Percentiles rank a stretch among this genome's conserved stretches.
These are phyloP conservation scores for Cosmia pyralina DNA, from an alignment of 2,888 invertebrate species.

Conservation along the genomic window DNA sequence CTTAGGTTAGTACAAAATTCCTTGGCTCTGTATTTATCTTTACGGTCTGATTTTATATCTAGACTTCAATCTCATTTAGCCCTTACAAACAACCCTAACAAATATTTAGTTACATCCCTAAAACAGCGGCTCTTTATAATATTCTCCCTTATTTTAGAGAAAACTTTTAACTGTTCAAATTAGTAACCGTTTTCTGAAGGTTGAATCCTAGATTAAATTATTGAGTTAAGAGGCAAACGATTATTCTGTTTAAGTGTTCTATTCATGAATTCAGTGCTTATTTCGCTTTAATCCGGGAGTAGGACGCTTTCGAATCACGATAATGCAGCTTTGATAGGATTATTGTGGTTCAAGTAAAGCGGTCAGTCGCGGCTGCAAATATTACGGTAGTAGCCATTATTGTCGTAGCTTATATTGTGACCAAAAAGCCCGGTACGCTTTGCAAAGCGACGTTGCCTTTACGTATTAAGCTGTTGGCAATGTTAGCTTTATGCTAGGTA, in stretches of 20 bases:
- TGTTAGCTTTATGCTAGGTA: background rate
- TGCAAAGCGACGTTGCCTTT: background rate
- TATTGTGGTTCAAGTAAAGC: conserved; percentile 1
- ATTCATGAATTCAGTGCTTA: conserved; percentile 1
- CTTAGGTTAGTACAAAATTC: conserved; percentile 9
- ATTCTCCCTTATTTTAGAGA: conserved; percentile 7
- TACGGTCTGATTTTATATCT: conserved; percentile 19
- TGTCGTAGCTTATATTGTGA: background rate
- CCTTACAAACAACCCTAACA: conserved; percentile 25
- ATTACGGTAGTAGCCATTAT: background rate
- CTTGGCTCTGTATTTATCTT: background rate
- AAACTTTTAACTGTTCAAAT: conserved; percentile 33
- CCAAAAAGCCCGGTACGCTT: background rate
- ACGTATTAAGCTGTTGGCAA: background rate
- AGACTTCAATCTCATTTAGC: conserved; percentile 35
- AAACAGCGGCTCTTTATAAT: conserved; percentile 12
- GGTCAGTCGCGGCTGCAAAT: background rate
- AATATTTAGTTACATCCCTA: conserved; percentile 30
- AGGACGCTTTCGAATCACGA: background rate
- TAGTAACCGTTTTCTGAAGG: conserved; percentile 14
- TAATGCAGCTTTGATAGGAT: conserved; percentile 25
- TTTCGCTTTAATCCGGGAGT: background rate
- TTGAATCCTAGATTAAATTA: conserved; percentile 33
- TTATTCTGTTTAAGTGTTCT: conserved; percentile 21
- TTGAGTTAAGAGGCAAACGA: conserved; percentile 12